Base-by-base conservation (phyloP, 2,797 vertebrate species). In the Nannoperca australis region DNA sequence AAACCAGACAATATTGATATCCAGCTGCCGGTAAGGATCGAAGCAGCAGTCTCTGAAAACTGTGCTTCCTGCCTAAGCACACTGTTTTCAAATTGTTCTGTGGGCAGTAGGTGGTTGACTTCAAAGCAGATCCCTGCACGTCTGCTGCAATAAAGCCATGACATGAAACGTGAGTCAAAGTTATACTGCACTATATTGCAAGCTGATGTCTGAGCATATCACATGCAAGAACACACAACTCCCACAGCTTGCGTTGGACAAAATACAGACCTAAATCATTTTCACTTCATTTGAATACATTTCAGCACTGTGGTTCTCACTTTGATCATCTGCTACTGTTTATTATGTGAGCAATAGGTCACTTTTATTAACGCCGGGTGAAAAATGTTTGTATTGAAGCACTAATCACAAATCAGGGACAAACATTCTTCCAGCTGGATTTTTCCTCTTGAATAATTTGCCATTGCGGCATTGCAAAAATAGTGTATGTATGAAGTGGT, bases 41-140 rank as follows among this genome's bases (percentile, higher is more conserved):
- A 73, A 63, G 22, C 4, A 0, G 53, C 56, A 27, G 45, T 27
- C 44, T 67, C 66, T 59, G 36, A 55, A 61, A 44, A 54, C 53
- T 22, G 12, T 73, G 60, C 54, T 69, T 75, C 76, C 66, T 71
- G 75, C 66, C 32, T 7, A 9, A 24, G 67, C 59, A n/a, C 47
- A 60, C 59, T 73, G 78, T 84, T 87, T 83, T 71, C 32, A 68
- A 84, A 84, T 72, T 72, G 62, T 72, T 76, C 67, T 70, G 72
- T 38, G 38, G 79, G 75, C 86, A 78, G 83, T 36, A 50, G 78
- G 86, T 70, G 83, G 79, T 79, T 24, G 56, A 71, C 82, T 85
- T 90, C 74, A 91, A 88, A 87, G 82, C 60, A 24, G 62, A 88
- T 65, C 83, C 74, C 65, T 45, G 73, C 53, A 59, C 5, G 42